Conservation (phyloP, 2,113 vertebrate genomes). For the Nannospalax galili region DNA sequence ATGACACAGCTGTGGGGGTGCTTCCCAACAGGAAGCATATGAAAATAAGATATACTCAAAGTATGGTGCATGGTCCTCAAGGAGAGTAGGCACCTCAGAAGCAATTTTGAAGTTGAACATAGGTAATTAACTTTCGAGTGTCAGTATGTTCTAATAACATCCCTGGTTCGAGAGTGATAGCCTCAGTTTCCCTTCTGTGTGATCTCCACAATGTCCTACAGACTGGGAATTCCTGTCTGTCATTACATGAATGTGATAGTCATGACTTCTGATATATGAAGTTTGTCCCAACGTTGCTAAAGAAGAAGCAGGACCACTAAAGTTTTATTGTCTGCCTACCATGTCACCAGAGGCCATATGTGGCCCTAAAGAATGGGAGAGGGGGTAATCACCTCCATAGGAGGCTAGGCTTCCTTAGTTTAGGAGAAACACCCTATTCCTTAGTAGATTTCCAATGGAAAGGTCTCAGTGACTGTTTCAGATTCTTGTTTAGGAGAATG, state of each 20-base stretch:
- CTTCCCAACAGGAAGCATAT: too few relatives aligned
- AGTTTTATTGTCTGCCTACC: neutral
- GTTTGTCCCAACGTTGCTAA: neutral
- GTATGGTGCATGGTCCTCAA: too few relatives aligned
- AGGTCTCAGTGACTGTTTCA: neutral
- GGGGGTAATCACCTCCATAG: fast-evolving
- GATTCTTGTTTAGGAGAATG: neutral
- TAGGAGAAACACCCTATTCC: neutral
- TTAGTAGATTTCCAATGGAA: neutral
- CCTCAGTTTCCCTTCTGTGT: neutral
- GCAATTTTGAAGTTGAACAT: neutral
- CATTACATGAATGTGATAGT: neutral
- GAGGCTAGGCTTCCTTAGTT: neutral
- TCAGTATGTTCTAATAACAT: neutral
- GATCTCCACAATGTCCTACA: too few relatives aligned
- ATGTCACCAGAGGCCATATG: too few relatives aligned
- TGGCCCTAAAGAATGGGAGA: neutral
- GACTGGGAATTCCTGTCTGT: neutral
- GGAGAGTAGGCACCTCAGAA: too few relatives aligned
- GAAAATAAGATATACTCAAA: neutral
- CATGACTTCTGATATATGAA: neutral
- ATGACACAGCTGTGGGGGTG: neutral
- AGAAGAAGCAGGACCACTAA: neutral
- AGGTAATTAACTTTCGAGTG: neutral
- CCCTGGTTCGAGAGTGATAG: neutral